These are phyloP conservation scores for Cercopithecus mona DNA, from an alignment of 2,113 vertebrate species.

Conservation along the genomic window DNA sequence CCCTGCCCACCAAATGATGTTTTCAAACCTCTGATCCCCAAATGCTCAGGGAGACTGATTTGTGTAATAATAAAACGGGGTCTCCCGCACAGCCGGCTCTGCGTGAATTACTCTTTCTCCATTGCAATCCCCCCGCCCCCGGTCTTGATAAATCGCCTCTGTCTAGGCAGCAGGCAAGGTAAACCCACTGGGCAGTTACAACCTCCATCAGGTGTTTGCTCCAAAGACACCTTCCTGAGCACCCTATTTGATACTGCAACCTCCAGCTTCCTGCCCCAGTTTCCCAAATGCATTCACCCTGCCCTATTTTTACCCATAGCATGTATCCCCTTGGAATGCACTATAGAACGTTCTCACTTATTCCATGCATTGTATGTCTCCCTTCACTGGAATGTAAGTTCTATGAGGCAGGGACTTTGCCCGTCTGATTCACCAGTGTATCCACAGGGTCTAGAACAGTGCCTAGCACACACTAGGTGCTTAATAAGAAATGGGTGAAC, in stretches of 20 bases:
- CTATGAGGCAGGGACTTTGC: not conserved
- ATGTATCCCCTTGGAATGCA: too few species aligned
- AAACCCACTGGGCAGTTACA: too few species aligned
- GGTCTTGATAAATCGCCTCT: too few species aligned
- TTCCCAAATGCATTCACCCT: not conserved
- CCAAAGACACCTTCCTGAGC: not conserved
- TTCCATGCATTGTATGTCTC: not conserved
- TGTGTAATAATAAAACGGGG: too few species aligned
- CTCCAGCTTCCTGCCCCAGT: not conserved
- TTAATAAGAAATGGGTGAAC: not conserved
- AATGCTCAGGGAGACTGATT: too few species aligned
- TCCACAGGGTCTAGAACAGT: not conserved
- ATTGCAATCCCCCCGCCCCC: too few species aligned
- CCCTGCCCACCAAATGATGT: too few species aligned
- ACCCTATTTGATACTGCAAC: not conserved
- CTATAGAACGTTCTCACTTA: not conserved
- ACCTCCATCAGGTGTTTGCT: not conserved
- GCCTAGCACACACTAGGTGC: not conserved
- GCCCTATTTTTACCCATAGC: not conserved
- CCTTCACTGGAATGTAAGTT: not conserved
- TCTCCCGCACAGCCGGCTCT: too few species aligned
- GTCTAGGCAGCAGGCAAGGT: too few species aligned
- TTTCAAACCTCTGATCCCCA: too few species aligned
- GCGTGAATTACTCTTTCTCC: too few species aligned
- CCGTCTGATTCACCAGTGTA: not conserved